A percentile compares a stretch with the other conserved stretches of the same genome.
These are phyloP conservation scores for Merops nubicus DNA, from an alignment of 2,113 vertebrate species.

Conservation along the genomic window DNA sequence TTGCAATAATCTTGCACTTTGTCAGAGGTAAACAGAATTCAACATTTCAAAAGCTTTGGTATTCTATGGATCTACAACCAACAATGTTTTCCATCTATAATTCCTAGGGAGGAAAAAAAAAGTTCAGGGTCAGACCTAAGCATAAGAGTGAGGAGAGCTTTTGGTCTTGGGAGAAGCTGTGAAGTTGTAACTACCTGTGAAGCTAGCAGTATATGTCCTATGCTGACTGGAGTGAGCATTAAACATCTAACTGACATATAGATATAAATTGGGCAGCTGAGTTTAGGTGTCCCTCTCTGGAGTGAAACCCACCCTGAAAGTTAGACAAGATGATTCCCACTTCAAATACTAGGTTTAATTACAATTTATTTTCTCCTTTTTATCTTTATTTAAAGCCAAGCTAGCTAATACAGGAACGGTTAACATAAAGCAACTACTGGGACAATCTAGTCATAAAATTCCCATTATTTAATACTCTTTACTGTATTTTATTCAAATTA, in stretches of 20 bases:
- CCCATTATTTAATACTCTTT: not conserved
- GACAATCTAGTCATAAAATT: not conserved
- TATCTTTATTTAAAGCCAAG: not conserved
- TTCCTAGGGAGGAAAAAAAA: not conserved
- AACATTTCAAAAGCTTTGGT: not conserved
- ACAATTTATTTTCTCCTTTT: not conserved
- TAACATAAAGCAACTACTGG: not conserved
- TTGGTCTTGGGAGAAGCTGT: not conserved
- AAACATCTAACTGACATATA: not conserved
- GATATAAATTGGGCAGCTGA: not conserved
- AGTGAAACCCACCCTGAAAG: not conserved
- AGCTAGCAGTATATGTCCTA: not conserved
- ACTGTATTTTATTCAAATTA: not conserved
- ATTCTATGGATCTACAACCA: not conserved
- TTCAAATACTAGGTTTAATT: not conserved
- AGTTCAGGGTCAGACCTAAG: not conserved
- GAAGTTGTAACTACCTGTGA: no score
- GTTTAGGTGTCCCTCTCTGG: not conserved
- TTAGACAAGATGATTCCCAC: not conserved
- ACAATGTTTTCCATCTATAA: not conserved
- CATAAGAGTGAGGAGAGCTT: not conserved
- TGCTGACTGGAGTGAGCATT: not conserved
- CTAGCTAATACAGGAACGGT: not conserved
- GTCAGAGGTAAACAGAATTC: not conserved
- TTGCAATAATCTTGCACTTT: not conserved